A percentile compares a stretch with the other conserved stretches of the same genome.
phyloP scores from a whole-genome alignment of 2,888 invertebrate species.

The Heliconius cydno region DNA sequence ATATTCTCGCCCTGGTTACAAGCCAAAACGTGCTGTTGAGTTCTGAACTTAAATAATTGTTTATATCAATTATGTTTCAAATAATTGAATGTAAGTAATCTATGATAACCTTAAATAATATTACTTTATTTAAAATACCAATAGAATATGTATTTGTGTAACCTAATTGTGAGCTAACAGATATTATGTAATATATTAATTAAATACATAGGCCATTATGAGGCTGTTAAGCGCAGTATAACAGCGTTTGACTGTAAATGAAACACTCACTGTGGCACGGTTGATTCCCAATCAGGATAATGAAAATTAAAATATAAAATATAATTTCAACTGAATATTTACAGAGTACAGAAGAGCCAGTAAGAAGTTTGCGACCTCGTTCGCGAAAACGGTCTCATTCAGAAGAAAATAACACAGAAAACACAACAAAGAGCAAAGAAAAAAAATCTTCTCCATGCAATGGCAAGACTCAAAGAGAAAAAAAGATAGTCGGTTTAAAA shows the following conservation, averaged over 20 bases:
- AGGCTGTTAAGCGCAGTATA: too few species aligned
- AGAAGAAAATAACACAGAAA: conserved; percentile 80
- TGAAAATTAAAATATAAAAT: neutral
- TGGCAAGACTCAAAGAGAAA: conserved; percentile 82
- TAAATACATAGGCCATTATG: too few species aligned
- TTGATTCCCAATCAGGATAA: too few species aligned
- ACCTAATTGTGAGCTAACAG: neutral
- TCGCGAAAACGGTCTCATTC: conserved; percentile 85
- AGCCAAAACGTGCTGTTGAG: too few species aligned
- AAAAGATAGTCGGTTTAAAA: conserved; percentile 88
- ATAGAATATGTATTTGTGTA: neutral
- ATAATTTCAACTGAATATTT: conserved; percentile 36
- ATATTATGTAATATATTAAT: neutral
- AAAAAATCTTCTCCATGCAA: conserved; percentile 68
- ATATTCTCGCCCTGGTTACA: neutral
- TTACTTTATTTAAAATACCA: neutral
- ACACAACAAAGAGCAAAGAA: conserved; percentile 67
- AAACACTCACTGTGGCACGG: too few species aligned
- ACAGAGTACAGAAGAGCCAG: conserved; percentile 78
- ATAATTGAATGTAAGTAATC: neutral
- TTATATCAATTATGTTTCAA: neutral
- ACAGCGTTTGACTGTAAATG: too few species aligned
- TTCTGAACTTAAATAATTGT: neutral
- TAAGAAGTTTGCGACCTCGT: conserved; percentile 83
- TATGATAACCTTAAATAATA: neutral